Percentiles rank a stretch among this genome's conserved stretches.
phyloP scores from a whole-genome alignment of 1,140 invertebrate genomes.

The Ceratina calcarata region DNA sequence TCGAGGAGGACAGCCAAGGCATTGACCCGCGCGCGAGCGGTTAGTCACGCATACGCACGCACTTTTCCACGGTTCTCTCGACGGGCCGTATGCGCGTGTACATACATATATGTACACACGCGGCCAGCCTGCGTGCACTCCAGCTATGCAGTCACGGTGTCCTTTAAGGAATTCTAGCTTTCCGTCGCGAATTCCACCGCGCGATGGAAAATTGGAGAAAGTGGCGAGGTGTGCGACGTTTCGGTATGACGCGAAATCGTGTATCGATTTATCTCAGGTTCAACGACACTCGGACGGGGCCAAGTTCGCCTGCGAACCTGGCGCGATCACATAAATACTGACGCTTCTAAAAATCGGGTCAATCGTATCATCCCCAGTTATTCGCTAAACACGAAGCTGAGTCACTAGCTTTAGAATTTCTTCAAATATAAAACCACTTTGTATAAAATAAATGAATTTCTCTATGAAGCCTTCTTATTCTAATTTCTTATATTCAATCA shows the following conservation, averaged over 20 bases:
- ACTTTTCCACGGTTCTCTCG: slow-evolving; percentile 34
- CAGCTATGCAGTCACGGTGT: slow-evolving; percentile 8
- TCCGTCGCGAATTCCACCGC: not conserved
- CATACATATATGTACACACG: no score
- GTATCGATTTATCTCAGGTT: not conserved
- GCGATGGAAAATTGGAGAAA: slow-evolving; percentile 31
- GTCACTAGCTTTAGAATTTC: no score
- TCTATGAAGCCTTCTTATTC: no score
- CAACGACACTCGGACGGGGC: not conserved
- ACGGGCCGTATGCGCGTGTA: not conserved
- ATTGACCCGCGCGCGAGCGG: slow-evolving; percentile 71
- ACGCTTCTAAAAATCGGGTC: slow-evolving; percentile 2
- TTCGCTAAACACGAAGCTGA: no score
- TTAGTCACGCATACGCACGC: slow-evolving; percentile 66
- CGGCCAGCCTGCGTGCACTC: not conserved
- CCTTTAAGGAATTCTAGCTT: slow-evolving; percentile 46
- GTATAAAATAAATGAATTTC: no score
- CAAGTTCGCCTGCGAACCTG: not conserved
- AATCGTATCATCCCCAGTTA: not conserved
- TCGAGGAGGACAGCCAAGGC: slow-evolving; percentile 70
- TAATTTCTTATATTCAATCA: no score
- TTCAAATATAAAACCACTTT: no score
- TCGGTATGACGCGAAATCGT: not conserved
- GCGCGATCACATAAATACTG: not conserved
- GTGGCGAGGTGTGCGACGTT: not conserved